These are phyloP conservation scores for Ochlodes sylvanus DNA, from an alignment of 2,888 invertebrate genomes.

Conservation along the genomic window DNA sequence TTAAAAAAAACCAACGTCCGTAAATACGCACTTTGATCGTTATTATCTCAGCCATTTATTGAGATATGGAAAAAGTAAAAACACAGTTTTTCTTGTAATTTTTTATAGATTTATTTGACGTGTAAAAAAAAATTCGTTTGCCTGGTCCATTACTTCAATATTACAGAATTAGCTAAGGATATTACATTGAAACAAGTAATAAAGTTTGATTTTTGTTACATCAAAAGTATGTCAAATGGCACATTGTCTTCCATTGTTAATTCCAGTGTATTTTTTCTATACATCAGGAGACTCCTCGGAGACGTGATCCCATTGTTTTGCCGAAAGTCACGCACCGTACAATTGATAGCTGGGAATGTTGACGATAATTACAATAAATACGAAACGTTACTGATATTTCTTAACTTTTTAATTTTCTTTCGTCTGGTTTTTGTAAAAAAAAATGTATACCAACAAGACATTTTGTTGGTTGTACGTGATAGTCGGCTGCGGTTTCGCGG, in stretches of 20 bases:
- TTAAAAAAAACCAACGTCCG: too few relatives aligned
- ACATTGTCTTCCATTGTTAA: constrained; percentile 33
- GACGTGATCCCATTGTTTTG: constrained; percentile 76
- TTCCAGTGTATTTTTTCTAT: constrained; percentile 54
- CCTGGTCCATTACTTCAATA: too few relatives aligned
- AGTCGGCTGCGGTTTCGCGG: constrained; percentile 14
- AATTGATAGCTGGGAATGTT: constrained; percentile 63
- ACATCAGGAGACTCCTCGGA: constrained; percentile 65
- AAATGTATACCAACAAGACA: constrained; percentile 9
- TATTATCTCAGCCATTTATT: too few relatives aligned
- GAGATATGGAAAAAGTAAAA: too few relatives aligned
- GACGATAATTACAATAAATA: constrained; percentile 65
- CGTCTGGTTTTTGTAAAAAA: constrained; percentile 1
- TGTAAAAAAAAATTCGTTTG: too few relatives aligned
- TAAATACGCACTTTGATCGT: too few relatives aligned
- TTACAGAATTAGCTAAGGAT: too few relatives aligned
- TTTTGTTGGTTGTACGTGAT: constrained; percentile 20
- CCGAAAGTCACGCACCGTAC: constrained; percentile 74
- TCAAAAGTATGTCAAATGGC: constrained; percentile 11
- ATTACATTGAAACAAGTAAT: constrained; percentile 1
- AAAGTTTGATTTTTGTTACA: constrained; percentile 29
- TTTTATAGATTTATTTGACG: too few relatives aligned
- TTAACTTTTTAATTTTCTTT: constrained; percentile 48
- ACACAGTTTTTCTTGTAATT: too few relatives aligned
- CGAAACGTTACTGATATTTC: constrained; percentile 47